These are phyloP conservation scores for Peromyscus nudipes DNA, from an alignment of 2,797 vertebrate species.

Conservation along the genomic window DNA sequence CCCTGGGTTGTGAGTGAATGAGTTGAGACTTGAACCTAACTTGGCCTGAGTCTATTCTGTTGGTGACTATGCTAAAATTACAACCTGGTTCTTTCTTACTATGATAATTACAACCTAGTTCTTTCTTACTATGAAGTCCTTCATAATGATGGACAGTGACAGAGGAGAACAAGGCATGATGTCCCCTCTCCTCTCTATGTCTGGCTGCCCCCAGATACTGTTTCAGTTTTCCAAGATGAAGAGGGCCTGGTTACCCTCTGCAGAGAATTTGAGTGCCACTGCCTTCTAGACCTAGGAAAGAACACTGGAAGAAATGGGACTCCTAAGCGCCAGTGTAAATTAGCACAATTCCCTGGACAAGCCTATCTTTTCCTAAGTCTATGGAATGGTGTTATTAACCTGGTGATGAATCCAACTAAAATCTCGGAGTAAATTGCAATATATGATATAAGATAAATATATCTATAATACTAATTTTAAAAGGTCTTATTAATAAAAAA, in stretches of 20 bases:
- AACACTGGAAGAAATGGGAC: not conserved
- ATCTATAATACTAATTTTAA: too few species aligned
- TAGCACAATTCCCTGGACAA: not conserved
- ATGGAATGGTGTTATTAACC: not conserved
- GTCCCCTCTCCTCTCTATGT: not conserved
- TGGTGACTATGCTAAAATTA: not conserved
- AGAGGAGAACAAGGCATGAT: not conserved
- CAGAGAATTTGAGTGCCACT: not conserved
- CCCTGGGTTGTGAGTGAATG: not conserved
- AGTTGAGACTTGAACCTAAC: not conserved
- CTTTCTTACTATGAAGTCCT: not conserved
- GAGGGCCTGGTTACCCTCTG: not conserved
- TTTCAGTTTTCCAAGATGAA: not conserved
- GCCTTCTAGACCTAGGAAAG: not conserved
- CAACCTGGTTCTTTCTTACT: not conserved
- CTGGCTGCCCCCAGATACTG: not conserved
- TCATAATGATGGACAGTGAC: not conserved
- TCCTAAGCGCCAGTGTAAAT: not conserved
- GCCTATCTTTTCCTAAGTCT: not conserved
- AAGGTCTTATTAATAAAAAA: too few species aligned
- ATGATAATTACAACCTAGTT: not conserved
- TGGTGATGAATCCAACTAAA: not conserved
- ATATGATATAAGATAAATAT: not conserved
- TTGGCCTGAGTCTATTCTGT: not conserved
- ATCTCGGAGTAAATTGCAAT: not conserved